A percentile compares a stretch with the other conserved stretches of the same genome.
Evolutionary conservation across 2,797 vertebrate species (phyloP).

Genomic region (Odontamblyopus lacepedii): DNA sequence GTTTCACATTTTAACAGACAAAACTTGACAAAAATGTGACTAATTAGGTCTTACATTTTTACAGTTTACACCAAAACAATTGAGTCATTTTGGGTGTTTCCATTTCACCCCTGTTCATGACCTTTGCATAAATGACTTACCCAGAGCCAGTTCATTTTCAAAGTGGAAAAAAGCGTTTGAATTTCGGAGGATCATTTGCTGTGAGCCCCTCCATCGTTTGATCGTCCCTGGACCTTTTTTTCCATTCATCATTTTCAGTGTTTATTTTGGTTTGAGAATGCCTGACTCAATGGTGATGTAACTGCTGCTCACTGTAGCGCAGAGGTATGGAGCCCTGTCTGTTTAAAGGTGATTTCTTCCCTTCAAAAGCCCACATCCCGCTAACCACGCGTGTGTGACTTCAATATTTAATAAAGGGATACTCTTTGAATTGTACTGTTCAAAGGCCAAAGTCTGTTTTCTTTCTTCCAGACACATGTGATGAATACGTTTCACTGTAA

Average conservation of each 20-base stretch:
- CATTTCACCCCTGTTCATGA: background rate
- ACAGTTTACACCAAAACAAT: background rate
- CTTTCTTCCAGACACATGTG: conserved; percentile 41
- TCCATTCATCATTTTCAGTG: conserved; percentile 54
- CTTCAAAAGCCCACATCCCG: conserved; percentile 45
- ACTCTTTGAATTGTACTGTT: conserved; percentile 55
- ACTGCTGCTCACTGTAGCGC: conserved; percentile 58
- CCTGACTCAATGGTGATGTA: conserved; percentile 72
- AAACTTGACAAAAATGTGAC: background rate
- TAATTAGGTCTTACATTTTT: background rate
- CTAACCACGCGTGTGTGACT: conserved; percentile 48
- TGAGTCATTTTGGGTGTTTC: background rate
- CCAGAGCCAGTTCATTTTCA: conserved; percentile 20
- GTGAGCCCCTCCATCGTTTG: conserved; percentile 36
- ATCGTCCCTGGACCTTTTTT: conserved; percentile 29
- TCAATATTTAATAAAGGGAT: conserved; percentile 61
- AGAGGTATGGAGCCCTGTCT: conserved; percentile 49
- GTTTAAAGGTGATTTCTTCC: conserved; percentile 45
- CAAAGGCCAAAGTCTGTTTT: conserved; percentile 45
- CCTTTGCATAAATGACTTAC: conserved; percentile 8
- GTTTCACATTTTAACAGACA: background rate
- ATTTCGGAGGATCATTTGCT: conserved; percentile 13
- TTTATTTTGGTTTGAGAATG: conserved; percentile 58
- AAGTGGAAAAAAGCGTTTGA: conserved; percentile 13
- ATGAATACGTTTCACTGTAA: conserved; percentile 38